Base-by-base conservation (phyloP, 2,888 invertebrate genomes). In the Leucozona laternaria region DNA sequence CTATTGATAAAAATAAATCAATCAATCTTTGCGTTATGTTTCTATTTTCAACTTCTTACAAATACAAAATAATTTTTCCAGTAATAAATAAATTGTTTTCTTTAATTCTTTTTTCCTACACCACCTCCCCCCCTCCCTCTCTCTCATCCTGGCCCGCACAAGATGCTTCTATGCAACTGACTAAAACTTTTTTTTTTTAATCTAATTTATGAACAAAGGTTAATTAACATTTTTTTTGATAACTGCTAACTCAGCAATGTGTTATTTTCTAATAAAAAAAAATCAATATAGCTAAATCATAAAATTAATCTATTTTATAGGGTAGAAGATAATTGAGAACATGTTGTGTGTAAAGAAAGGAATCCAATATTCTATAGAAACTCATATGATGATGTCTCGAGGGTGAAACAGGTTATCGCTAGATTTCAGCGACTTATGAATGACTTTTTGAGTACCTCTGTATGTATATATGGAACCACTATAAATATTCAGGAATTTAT, bases 261-360 rank as follows among this genome's bases (percentile, higher is more conserved):
- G 28, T 64, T n/a, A n/a, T n/a, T 64, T 45, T 43, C 11, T 28
- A 25, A 45, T 31, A 31, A 31, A 22, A 58, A 31, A 31, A 22
- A 58, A 58, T 58, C 58, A 58, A 62, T 62, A 62, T 62, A 62
- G 3, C 28, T 43, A 43, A 43, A 15, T 15, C n/a, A 62, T 28
- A 58, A 58, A 58, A 58, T 58, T 34, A 34, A 58, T 57, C 34
- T 57, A 6, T 20, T 7, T 17, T 0, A 31, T n/a, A 58, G 58
- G 34, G n/a, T 34, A 58, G 20, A 58, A 37, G 13, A 37, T n/a
- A 58, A 20, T 58, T 20, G 45, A 10, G 45, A 45, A 45, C 45
- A 45, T 17, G 17, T n/a, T 45, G 17, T 17, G 13, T 4, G 15
- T 5, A 31, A 13, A 40, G 40, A 43, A 43, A 43, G n/a, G 17